A percentile compares a stretch with the other conserved stretches of the same genome.
Conservation (phyloP, 2,888 invertebrate species). For the Eustalomyia histrio region DNA sequence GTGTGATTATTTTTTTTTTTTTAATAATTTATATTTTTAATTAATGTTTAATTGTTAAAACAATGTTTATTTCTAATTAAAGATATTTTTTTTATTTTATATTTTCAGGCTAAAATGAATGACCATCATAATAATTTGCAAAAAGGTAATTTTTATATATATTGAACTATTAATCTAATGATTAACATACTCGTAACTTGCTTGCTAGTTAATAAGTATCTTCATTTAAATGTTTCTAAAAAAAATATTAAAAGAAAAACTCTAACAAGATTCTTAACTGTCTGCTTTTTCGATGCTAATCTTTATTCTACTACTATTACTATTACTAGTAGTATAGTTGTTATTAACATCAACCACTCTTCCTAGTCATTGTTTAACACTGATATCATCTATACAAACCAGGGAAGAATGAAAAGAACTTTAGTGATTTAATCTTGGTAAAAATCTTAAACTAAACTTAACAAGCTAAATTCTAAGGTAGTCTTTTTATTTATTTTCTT, state of each 20-base stretch:
- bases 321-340: slow-evolving; percentile 20
- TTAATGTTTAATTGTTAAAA: background rate
- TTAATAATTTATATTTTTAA: background rate
- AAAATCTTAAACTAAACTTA: slow-evolving; percentile 57
- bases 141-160: slow-evolving; percentile 76
- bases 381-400: slow-evolving; percentile 44
- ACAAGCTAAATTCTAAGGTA: slow-evolving; percentile 25
- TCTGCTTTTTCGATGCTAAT: slow-evolving; percentile 1
- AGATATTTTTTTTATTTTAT: slow-evolving; percentile 43
- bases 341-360: slow-evolving; percentile 5
- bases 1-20: too few relatives aligned
- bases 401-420: slow-evolving; percentile 5
- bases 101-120: slow-evolving; percentile 79
- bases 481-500: slow-evolving; percentile 10
- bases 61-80: background rate
- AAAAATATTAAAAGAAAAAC: background rate
- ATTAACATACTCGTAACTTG: background rate
- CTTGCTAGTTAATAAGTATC: background rate
- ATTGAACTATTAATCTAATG: background rate
- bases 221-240: background rate
- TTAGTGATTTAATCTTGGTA: slow-evolving; percentile 54
- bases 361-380: slow-evolving; percentile 58
- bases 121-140: slow-evolving; percentile 79
- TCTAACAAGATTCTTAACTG: background rate
- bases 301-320: background rate